Evolutionary conservation across 1,140 invertebrate genomes (phyloP), one percentile per base, ranked within the genome.

Genomic region (Ceratoteleas bidentatus): DNA sequence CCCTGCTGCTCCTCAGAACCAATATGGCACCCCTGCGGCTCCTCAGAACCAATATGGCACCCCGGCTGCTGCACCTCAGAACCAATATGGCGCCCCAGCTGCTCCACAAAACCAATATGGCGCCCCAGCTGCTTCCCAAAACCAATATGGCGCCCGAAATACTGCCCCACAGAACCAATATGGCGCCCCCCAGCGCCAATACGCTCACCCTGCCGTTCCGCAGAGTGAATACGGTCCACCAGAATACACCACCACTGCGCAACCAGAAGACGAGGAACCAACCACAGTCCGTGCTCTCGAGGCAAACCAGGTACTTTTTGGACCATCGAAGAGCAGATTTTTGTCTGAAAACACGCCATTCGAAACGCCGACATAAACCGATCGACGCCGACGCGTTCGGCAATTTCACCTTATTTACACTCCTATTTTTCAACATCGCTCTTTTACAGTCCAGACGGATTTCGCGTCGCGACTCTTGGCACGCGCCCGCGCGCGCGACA

Each of bases 391-490:
- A 2, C 45, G 45, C 45, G 6, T 16, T 6, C 40, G 49, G 38
- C 74, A 82, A 77, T 82, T 79, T 80, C 66, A 65, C 81, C 68
- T 76, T 62, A 82, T 78, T 80, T 77, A 80, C 73, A 79, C 65
- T 73, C 10, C 65, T 54, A 73, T 84, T 80, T 77, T 84, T 79
- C 76, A 76, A 84, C 73, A 60, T 76, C 61, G 11, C 54, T 66
- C 14, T 68, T 75, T 80, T 80, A 61, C 57, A 61, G 72, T 76
- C 72, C 68, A 64, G 74, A 77, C 74, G 68, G 84, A 61, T 84
- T 82, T 84, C 82, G 82, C 64, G 72, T 84, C 47, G 76, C 72
- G 74, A 74, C 68, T 80, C 70, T 87, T 86, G 83, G 84, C 85
- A 84, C 85, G 81, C 83, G 79, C 66, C 73, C 40, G 3, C 36